Percentiles rank a stretch among this genome's conserved stretches.
phyloP scores from a whole-genome alignment of 1,140 invertebrate genomes.

The Tetragonula clypearis region DNA sequence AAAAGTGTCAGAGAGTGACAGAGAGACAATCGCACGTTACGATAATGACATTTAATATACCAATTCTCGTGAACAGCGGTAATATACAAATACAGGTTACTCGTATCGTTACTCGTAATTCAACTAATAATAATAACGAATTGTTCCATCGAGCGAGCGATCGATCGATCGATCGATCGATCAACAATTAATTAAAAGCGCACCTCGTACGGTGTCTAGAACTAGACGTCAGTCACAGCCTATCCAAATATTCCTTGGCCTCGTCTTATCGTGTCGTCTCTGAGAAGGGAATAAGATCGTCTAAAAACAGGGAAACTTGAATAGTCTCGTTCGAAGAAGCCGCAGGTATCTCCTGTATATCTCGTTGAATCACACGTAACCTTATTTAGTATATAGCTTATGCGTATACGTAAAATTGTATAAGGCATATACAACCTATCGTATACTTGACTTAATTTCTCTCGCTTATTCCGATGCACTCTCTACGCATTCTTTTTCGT shows the following conservation, averaged over 20 bases:
- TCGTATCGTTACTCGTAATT: constrained; percentile 35
- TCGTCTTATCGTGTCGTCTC: constrained; percentile 26
- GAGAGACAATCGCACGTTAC: constrained; percentile 39
- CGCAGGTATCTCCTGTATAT: constrained; percentile 38
- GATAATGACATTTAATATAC: constrained; percentile 72
- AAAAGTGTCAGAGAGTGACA: background rate
- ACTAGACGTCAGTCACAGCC: constrained; percentile 76
- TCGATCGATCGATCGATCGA: constrained; percentile 52
- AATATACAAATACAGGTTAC: constrained; percentile 69
- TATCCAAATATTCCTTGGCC: constrained; percentile 63
- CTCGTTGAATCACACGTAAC: constrained; percentile 34
- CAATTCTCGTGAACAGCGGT: constrained; percentile 66
- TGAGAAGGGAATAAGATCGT: constrained; percentile 19
- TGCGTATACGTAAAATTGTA: background rate
- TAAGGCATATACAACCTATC: constrained; percentile 62
- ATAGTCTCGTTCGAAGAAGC: constrained; percentile 50
- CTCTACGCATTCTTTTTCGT: constrained; percentile 68
- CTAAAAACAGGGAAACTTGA: constrained; percentile 48
- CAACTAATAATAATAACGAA: constrained; percentile 51
- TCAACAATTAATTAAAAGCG: constrained; percentile 65
- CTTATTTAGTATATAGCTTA: constrained; percentile 30
- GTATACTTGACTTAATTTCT: constrained; percentile 59
- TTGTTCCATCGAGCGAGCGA: constrained; percentile 49
- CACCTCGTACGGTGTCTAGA: constrained; percentile 58
- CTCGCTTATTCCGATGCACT: constrained; percentile 23